Conservation (phyloP, 2,888 invertebrate genomes). For the Orthonychiurus folsomi region DNA sequence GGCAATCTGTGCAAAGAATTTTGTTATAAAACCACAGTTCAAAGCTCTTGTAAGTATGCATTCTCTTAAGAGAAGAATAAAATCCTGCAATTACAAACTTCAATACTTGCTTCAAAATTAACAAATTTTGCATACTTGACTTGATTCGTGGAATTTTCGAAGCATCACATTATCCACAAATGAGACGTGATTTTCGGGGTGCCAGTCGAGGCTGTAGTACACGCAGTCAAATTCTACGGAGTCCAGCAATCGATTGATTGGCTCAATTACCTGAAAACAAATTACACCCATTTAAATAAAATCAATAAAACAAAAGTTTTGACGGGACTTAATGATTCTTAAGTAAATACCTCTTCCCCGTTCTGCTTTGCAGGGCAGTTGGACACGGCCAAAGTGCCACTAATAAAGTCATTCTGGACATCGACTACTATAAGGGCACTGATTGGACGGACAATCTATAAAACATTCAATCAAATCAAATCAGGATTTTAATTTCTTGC, state of each 20-base stretch:
- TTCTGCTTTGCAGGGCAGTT: slow-evolving; percentile 87
- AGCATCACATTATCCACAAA: slow-evolving; percentile 85
- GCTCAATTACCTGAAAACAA: slow-evolving; percentile 63
- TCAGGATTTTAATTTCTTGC: slow-evolving; percentile 12
- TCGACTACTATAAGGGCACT: slow-evolving; percentile 87
- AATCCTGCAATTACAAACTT: no score
- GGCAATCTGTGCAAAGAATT: slow-evolving; percentile 50
- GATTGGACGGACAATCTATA: slow-evolving; percentile 70
- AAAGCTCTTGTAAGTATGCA: background rate
- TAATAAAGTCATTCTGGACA: slow-evolving; percentile 96
- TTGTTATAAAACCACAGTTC: background rate
- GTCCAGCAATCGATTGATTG: slow-evolving; percentile 76
- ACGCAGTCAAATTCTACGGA: slow-evolving; percentile 74
- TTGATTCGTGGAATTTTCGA: slow-evolving; percentile 62
- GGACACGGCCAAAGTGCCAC: slow-evolving; percentile 84
- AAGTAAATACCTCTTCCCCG: slow-evolving; percentile 61
- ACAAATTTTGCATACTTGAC: slow-evolving; percentile 56
- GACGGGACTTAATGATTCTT: background rate
- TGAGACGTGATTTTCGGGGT: slow-evolving; percentile 89
- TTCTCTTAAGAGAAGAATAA: no score
- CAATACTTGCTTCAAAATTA: no score
- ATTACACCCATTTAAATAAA: background rate
- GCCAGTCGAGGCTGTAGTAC: slow-evolving; percentile 95
- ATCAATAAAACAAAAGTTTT: background rate
- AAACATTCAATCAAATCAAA: slow-evolving; percentile 29